Conservation (phyloP, 2,888 invertebrate species). For the Cylindroiulus punctatus region DNA sequence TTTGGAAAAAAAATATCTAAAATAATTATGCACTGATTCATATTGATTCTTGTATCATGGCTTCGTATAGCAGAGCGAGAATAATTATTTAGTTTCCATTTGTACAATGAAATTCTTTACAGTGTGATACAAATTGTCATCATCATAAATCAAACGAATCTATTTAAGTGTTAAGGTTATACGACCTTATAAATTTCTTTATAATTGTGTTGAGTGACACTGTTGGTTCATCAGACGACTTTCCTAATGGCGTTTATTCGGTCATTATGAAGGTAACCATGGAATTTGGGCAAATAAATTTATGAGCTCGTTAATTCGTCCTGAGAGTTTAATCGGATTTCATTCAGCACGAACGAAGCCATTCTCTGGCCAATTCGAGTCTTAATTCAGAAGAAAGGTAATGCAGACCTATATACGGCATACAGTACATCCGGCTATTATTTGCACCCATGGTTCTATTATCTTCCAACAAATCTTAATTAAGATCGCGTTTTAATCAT, state of each 20-base stretch:
- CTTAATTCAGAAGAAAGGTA: not conserved
- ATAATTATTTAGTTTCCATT: no score
- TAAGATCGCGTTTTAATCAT: slow-evolving; percentile 19
- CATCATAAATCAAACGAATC: not conserved
- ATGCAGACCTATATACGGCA: not conserved
- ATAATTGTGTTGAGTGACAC: not conserved
- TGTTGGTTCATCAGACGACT: not conserved
- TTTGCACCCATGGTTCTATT: not conserved
- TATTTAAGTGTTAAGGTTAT: not conserved
- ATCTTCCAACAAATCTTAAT: slow-evolving; percentile 18
- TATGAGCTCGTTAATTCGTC: not conserved
- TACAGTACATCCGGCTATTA: slow-evolving; percentile 19
- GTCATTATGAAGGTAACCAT: not conserved
- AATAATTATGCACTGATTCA: no score
- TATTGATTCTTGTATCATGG: no score
- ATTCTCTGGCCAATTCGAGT: not conserved
- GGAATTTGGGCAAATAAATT: not conserved
- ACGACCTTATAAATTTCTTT: not conserved
- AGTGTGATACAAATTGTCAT: no score
- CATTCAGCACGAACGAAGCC: not conserved
- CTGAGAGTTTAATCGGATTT: not conserved
- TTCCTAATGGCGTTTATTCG: not conserved
- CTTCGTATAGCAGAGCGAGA: no score
- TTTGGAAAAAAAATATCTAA: no score
- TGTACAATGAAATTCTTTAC: no score